Evolutionary conservation across 2,113 vertebrate genomes (phyloP).

Genomic region (Apeltes quadracus): DNA sequence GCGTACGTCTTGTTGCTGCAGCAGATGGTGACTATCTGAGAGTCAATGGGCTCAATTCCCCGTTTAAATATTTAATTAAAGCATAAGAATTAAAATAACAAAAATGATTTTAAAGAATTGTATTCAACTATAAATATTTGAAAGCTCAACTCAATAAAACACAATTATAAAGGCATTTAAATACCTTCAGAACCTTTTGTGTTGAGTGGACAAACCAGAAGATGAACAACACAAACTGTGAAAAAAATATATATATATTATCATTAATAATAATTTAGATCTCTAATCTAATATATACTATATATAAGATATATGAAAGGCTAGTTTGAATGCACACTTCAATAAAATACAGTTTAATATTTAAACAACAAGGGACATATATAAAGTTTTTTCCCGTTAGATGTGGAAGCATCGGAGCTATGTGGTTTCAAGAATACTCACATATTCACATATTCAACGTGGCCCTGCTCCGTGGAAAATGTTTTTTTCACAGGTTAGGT

Average conservation of each 20-base stretch:
- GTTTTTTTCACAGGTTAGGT: slow-evolving; percentile 30
- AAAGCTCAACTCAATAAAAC: neutral
- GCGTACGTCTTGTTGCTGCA: neutral
- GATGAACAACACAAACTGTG: neutral
- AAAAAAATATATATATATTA: no score
- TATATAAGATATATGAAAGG: neutral
- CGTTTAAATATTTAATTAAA: neutral
- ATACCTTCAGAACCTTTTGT: neutral
- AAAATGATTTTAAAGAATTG: neutral
- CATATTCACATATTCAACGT: slow-evolving; percentile 15
- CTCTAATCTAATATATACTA: no score
- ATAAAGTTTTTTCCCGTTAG: neutral
- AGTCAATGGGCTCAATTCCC: neutral
- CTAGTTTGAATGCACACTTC: slow-evolving; percentile 3
- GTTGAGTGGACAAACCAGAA: neutral
- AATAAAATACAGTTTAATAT: neutral
- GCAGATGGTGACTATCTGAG: neutral
- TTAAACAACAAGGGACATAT: neutral
- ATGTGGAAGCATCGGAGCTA: no score
- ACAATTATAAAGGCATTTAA: neutral
- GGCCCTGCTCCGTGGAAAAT: slow-evolving; percentile 18
- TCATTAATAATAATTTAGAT: no score
- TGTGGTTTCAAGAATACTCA: neutral
- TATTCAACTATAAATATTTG: neutral
- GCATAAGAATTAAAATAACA: neutral